phyloP scores from a whole-genome alignment of 1,140 invertebrate genomes.

The Microplitis mediator region DNA sequence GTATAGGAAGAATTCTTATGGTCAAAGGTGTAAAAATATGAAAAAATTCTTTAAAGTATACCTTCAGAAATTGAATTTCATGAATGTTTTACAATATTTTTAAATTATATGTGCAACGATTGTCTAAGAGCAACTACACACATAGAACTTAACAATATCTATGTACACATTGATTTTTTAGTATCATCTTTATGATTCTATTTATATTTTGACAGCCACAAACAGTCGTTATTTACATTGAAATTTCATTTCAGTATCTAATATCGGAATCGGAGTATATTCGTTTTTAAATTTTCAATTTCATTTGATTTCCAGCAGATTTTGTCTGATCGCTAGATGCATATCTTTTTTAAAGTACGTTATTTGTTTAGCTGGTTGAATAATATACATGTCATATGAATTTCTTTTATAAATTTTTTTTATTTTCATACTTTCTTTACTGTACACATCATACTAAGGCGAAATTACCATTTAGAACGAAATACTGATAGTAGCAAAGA shows the following conservation, averaged over 20 bases:
- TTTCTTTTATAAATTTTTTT: neutral
- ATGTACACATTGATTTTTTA: neutral
- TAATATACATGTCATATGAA: neutral
- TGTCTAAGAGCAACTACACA: too few relatives aligned
- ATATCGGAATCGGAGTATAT: neutral
- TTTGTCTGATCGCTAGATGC: neutral
- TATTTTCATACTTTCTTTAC: neutral
- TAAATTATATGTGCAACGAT: too few relatives aligned
- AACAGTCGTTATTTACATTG: neutral
- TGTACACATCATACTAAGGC: conserved; percentile 17
- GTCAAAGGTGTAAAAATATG: too few relatives aligned
- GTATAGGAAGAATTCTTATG: too few relatives aligned
- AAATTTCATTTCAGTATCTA: neutral
- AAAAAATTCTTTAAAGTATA: too few relatives aligned
- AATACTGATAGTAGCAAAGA: conserved; percentile 31
- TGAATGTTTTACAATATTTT: too few relatives aligned
- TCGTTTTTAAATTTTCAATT: neutral
- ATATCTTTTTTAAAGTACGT: neutral
- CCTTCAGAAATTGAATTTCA: too few relatives aligned
- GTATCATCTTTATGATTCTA: neutral
- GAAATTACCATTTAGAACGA: conserved; percentile 51
- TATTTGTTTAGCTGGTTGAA: neutral
- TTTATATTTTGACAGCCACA: neutral
- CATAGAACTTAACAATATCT: neutral
- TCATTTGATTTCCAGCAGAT: neutral